Evolutionary conservation across 2,797 vertebrate species (phyloP), one percentile per base, ranked within the genome.

Genomic region (Chrysocyon brachyurus): DNA sequence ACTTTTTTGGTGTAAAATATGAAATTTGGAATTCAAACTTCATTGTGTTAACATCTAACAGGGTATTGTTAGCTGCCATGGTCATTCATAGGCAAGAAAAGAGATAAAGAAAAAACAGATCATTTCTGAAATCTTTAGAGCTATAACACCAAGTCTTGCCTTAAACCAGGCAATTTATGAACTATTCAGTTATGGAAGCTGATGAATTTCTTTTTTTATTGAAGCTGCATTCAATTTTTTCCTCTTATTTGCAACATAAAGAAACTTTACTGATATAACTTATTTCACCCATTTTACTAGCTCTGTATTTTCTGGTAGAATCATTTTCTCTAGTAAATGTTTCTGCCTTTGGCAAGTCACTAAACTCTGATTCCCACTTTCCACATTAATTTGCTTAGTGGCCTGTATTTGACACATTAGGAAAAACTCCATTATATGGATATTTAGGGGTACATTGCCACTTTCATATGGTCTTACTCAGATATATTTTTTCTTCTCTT

Each of bases 1-100:
- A 22, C 14, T 96, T 19, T 66, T 59, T 66, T 46, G 19, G 19
- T 72, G 11, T 49, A 28, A 94, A 96, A 90, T 87, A 11, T 31
- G 22, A 97, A 97, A 94, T 86, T 90, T 91, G 10, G 14, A 86
- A 86, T 89, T 94, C 22, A 94, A 86, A 85, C 91, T 77, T 72
- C 2, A 82, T 86, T 85, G 40, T 86, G 8, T 94, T 94, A 82
- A 72, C 15, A 72, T 89, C 66, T 75, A 59, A 57, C 11, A 84
- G 33, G 24, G 1, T 87, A 22, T 46, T 26, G 16, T 12, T 14
- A 57, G 36, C 40, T 91, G 12, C n/a, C 11, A 59, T 10, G 33
- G 28, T 4, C 12, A 75, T 33, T 33, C 12, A 46, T 26, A 3
- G 8, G 31, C 81, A 87, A 79, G 26, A 21, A 86, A 82, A 94